Conservation (phyloP, 2,797 vertebrate species). For the Cynopterus sphinx region DNA sequence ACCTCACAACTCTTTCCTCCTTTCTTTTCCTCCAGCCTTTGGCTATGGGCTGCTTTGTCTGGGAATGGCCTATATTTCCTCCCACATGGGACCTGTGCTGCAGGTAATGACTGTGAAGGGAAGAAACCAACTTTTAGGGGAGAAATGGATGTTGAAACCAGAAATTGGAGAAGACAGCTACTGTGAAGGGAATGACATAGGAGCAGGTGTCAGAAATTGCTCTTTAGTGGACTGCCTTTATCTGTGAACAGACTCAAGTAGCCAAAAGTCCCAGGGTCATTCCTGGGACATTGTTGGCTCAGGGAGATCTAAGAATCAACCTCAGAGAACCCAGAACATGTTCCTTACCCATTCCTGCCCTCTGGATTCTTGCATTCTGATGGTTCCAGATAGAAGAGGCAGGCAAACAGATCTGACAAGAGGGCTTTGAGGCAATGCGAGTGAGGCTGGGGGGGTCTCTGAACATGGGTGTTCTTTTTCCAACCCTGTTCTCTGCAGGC, state of each 20-base stretch:
- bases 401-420: background rate
- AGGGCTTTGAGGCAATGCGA: background rate
- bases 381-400: background rate
- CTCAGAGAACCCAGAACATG: background rate
- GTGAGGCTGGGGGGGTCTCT: background rate
- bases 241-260: background rate
- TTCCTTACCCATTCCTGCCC: background rate
- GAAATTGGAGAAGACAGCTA: background rate
- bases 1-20: background rate
- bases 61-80: slow-evolving; percentile 95
- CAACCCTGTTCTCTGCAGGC: slow-evolving; percentile 85
- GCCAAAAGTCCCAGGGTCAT: background rate
- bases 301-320: background rate
- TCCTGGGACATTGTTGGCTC: background rate
- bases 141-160: background rate
- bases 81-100: slow-evolving; percentile 93
- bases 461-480: background rate
- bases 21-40: slow-evolving; percentile 84
- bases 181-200: background rate
- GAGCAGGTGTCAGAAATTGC: background rate
- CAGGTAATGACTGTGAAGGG: slow-evolving; percentile 86
- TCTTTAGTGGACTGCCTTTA: background rate
- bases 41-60: slow-evolving; percentile 93
- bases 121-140: background rate
- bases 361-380: background rate